Conservation (phyloP, 2,113 vertebrate species). For the Fulica atra region DNA sequence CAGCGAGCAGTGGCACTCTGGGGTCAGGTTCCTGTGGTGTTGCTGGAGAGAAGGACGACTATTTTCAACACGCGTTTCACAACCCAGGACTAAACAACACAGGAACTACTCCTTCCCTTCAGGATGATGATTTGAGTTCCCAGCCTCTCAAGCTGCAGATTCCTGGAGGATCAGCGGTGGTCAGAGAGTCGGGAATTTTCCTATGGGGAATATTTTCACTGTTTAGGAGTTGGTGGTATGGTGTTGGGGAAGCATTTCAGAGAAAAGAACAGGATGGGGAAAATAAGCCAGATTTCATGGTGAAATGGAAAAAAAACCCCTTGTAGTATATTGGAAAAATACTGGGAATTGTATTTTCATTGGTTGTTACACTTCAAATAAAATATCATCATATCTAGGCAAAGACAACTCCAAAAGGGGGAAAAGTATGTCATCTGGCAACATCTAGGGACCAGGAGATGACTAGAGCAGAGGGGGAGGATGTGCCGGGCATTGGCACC, state of each 20-base stretch:
- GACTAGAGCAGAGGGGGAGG: neutral
- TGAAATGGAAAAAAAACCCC: neutral
- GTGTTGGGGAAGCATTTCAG: neutral
- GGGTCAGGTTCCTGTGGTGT: neutral
- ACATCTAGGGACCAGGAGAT: neutral
- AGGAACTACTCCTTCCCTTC: neutral
- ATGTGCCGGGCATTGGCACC: neutral
- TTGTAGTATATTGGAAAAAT: neutral
- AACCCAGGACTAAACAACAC: neutral
- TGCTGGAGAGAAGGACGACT: neutral
- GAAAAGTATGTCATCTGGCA: neutral
- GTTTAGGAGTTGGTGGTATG: neutral
- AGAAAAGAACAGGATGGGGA: neutral
- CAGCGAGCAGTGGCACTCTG: neutral
- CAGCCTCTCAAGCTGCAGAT: rapidly evolving
- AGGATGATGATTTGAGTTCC: neutral
- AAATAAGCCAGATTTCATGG: neutral
- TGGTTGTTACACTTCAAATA: neutral
- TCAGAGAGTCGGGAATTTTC: neutral
- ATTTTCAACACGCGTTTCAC: neutral
- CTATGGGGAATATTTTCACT: neutral
- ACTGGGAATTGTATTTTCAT: neutral
- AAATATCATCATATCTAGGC: neutral
- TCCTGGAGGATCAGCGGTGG: neutral
- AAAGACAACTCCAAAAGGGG: neutral